phyloP scores from a whole-genome alignment of 2,113 vertebrate species.

The Ictidomys tridecemlineatus region DNA sequence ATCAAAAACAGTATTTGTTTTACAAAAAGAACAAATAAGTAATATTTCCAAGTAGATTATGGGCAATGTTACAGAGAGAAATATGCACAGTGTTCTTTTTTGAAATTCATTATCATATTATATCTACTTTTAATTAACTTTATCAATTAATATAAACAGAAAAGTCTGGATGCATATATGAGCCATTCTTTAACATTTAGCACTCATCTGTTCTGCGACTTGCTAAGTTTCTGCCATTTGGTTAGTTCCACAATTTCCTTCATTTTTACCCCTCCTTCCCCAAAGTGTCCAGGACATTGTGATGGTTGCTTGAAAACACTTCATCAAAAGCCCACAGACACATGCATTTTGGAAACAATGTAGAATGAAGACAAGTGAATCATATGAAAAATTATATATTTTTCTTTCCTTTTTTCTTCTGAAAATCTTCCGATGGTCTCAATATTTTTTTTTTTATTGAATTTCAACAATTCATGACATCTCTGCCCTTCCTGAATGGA shows the following conservation, averaged over 20 bases:
- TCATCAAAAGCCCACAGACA: neutral
- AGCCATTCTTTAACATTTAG: conserved; percentile 62
- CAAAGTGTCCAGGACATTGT: neutral
- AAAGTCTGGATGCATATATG: conserved; percentile 43
- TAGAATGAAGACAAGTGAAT: neutral
- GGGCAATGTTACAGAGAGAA: conserved; percentile 8
- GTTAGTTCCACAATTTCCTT: neutral
- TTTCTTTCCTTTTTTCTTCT: neutral
- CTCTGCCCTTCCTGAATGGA: neutral
- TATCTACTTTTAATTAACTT: conserved; percentile 62
- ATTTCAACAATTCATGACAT: neutral
- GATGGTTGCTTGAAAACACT: neutral
- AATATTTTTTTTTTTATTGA: neutral
- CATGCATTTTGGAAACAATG: neutral
- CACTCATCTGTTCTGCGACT: neutral
- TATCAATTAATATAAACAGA: conserved; percentile 61
- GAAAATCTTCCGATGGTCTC: neutral
- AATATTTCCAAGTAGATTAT: conserved; percentile 6
- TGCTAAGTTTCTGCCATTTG: conserved; percentile 7
- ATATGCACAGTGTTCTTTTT: conserved; percentile 61
- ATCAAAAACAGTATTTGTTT: conserved; percentile 47
- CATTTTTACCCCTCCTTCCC: neutral
- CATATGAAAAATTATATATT: neutral
- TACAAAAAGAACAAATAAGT: conserved; percentile 51
- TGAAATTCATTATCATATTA: conserved; percentile 55